These are phyloP conservation scores for Florisuga fusca DNA, from an alignment of 2,797 vertebrate genomes.

Conservation along the genomic window DNA sequence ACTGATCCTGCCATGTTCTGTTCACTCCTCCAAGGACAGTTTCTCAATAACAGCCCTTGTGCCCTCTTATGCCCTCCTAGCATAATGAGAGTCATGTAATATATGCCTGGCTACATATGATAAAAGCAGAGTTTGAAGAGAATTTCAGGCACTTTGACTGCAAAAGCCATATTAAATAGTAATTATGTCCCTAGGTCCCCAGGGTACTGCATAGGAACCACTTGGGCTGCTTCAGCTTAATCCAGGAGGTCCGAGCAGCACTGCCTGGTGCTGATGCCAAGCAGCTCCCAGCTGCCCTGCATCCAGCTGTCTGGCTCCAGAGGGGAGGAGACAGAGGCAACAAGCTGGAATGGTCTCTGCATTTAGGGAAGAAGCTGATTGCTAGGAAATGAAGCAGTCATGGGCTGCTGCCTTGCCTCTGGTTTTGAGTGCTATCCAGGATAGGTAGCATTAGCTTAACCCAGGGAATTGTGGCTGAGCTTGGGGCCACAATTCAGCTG, in stretches of 20 bases:
- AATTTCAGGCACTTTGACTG: neutral
- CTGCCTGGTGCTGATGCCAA: accelerated
- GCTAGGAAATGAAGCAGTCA: neutral
- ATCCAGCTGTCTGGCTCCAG: accelerated
- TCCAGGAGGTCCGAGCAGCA: neutral
- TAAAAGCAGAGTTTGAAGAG: neutral
- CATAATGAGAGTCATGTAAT: neutral
- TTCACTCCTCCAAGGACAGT: neutral
- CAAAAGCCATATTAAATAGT: neutral
- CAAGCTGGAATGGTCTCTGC: neutral
- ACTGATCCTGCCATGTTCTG: neutral
- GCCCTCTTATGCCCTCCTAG: neutral
- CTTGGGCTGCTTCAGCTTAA: neutral
- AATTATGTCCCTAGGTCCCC: neutral
- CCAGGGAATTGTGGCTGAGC: neutral
- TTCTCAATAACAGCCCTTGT: neutral
- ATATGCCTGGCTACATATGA: neutral
- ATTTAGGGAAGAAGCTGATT: neutral
- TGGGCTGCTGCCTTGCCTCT: neutral
- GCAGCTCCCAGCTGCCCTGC: accelerated
- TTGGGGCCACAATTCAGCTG: neutral
- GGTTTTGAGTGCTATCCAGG: neutral
- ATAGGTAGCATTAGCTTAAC: neutral
- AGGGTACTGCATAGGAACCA: neutral
- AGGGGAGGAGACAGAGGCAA: neutral